phyloP scores from a whole-genome alignment of 2,888 invertebrate genomes.

The Myopa tessellatipennis region DNA sequence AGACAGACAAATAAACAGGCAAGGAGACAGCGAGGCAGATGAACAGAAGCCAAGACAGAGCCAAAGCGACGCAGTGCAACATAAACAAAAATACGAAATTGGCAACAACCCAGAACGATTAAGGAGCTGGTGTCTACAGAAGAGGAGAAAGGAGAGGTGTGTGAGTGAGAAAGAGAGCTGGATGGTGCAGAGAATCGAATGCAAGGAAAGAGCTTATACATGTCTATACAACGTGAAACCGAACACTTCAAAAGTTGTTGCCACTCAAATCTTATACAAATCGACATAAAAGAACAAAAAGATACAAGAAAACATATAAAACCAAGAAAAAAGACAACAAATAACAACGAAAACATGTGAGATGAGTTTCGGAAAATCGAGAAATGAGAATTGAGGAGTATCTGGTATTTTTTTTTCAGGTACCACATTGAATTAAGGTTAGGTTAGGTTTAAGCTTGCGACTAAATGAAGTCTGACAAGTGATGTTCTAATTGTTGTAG shows the following conservation, averaged over 20 bases:
- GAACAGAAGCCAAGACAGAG: background rate
- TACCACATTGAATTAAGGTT: background rate
- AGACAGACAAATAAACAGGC: background rate
- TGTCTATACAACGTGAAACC: too few species aligned
- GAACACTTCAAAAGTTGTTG: background rate
- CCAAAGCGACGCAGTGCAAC: background rate
- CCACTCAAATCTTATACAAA: constrained; percentile 8
- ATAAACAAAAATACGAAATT: background rate
- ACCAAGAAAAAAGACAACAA: background rate
- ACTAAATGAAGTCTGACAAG: background rate
- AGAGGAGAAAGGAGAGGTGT: background rate
- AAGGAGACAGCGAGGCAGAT: background rate
- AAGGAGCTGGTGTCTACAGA: background rate
- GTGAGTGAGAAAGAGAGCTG: background rate
- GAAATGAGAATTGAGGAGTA: too few species aligned
- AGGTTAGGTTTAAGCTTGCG: background rate
- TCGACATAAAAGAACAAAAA: background rate
- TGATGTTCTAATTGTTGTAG: background rate
- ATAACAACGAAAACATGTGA: too few species aligned
- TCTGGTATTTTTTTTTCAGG: too few species aligned
- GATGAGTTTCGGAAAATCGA: too few species aligned
- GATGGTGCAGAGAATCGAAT: background rate
- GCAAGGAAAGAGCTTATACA: background rate
- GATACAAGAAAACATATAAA: background rate
- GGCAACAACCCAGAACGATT: constrained; percentile 21